Percentiles rank a stretch among this genome's conserved stretches.
phyloP scores from a whole-genome alignment of 1,140 invertebrate genomes.

The Triops cancriformis region DNA sequence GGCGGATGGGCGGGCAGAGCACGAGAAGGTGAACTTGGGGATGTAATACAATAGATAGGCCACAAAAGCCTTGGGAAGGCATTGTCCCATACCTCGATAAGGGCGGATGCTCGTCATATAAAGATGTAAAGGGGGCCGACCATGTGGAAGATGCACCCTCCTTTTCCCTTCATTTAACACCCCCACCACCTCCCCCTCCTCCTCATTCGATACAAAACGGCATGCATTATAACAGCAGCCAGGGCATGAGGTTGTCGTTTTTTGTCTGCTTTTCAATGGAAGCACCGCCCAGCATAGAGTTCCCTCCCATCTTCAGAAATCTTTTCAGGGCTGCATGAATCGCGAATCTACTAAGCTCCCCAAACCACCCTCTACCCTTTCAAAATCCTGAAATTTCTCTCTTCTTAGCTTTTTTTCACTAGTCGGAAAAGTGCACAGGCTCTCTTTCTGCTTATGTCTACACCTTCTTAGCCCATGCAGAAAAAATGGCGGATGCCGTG shows the following conservation, averaged over 20 bases:
- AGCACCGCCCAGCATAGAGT: background rate
- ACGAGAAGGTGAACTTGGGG: constrained; percentile 5
- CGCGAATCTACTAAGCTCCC: background rate
- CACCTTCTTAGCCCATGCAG: background rate
- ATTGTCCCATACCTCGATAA: constrained; percentile 13
- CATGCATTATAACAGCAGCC: background rate
- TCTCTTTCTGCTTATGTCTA: background rate
- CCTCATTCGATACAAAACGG: background rate
- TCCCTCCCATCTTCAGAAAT: background rate
- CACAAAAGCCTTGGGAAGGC: background rate
- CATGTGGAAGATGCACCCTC: constrained; percentile 9
- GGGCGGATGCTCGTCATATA: constrained; percentile 9
- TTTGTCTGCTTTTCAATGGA: background rate
- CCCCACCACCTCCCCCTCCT: background rate
- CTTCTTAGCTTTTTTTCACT: background rate
- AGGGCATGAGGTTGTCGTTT: background rate
- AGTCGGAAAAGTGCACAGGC: background rate
- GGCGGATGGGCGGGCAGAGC: background rate
- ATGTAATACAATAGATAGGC: constrained; percentile 2
- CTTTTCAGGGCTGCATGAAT: background rate
- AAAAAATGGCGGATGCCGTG: background rate
- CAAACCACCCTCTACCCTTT: background rate
- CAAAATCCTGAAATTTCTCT: background rate
- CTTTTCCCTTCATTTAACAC: constrained; percentile 14
- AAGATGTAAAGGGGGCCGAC: constrained; percentile 12